Evolutionary conservation across 2,113 vertebrate genomes (phyloP).

Genomic region (Cariama cristata): DNA sequence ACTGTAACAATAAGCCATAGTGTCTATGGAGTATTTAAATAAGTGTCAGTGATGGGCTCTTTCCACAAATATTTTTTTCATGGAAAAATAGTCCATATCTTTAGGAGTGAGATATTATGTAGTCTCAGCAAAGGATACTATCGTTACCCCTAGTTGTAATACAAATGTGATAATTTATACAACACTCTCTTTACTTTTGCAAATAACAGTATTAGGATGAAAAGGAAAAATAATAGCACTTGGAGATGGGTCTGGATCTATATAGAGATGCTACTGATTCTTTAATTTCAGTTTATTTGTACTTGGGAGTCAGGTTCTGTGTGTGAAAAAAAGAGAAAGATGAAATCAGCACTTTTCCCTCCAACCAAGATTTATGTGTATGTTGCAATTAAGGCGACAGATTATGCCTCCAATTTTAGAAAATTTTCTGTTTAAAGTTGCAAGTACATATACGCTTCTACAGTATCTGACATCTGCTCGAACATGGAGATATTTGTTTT

Average conservation of each 20-base stretch:
- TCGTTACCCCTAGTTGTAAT: background rate
- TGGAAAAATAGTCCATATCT: background rate
- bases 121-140: background rate
- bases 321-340: background rate
- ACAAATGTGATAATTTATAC: background rate
- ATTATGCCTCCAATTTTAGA: constrained; percentile 44
- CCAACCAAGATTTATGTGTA: background rate
- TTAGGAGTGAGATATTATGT: background rate
- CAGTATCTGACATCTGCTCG: constrained; percentile 51
- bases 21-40: background rate
- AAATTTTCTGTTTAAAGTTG: constrained; percentile 52
- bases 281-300: background rate
- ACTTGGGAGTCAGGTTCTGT: background rate
- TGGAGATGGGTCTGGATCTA: background rate
- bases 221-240: background rate
- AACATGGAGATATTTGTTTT: constrained; percentile 69
- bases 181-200: background rate
- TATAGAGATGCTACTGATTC: background rate
- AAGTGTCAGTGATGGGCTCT: background rate
- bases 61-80: background rate
- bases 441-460: background rate
- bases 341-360: constrained; percentile 20
- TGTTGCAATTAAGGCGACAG: constrained; percentile 53
- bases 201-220: background rate
- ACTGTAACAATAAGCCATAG: background rate